Base-by-base conservation (phyloP, 2,888 invertebrate species). In the Thumatha senex region DNA sequence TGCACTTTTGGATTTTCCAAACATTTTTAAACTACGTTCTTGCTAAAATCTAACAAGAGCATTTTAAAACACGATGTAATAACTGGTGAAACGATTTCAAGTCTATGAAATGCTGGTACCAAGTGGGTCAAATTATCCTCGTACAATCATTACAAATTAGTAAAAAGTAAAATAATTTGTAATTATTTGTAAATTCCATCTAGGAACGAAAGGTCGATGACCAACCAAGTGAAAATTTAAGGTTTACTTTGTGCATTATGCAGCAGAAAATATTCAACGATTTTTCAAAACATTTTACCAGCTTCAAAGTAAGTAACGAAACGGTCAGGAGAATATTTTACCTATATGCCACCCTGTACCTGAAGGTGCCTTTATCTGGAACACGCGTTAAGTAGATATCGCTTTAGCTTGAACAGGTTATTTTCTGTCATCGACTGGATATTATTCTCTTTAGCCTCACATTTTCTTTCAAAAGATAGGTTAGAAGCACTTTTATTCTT, bases 351-450 rank as follows among this genome's bases (percentile, higher is more conserved):
- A 9, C 44, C 40, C 48, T 64, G 63, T 49, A 45, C 46, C 40
- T 54, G 53, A 59, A 53, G 40, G 53, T 15, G 35, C 34, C 43
- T 62, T 54, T 53, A 9, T 33, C 48, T 15, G 33, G 40, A 56
- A 55, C 50, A 48, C 39, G 48, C 53, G 46, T 56, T 61, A 59
- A 54, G 61, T 58, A 59, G 61, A 64, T 58, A 70, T 54, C 48
- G 61, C 59, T 61, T 39, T 38, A 51, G 60, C 50, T 63, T 46
- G 61, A 62, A 53, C 60, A 59, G 59, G 62, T 61, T 69, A 66
- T 66, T 66, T 58, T 48, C 58, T 48, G 53, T 53, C 57, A 69
- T 66, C 62, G 64, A 62, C 40, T 3, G 24, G 13, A 35, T 24
- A 35, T 7, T 13, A 10, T 24, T 24, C 10, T 35, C 12, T 29